These are phyloP conservation scores for Psittacus erithacus DNA, from an alignment of 2,113 vertebrate genomes.

Conservation along the genomic window DNA sequence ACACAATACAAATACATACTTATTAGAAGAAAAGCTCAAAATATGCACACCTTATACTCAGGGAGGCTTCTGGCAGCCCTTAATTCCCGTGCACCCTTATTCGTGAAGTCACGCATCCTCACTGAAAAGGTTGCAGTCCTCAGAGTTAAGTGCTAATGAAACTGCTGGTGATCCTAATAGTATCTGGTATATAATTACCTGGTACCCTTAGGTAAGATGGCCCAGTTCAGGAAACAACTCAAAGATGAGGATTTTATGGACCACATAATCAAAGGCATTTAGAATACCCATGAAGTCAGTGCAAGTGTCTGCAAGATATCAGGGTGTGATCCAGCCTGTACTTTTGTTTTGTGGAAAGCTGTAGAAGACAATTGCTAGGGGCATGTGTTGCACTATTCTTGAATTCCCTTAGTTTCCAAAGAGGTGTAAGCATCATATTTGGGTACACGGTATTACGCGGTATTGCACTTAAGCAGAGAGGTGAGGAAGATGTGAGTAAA, in stretches of 20 bases:
- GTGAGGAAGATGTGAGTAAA: background rate
- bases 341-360: background rate
- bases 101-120: background rate
- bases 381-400: fast-evolving
- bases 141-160: background rate
- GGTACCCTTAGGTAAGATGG: background rate
- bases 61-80: background rate
- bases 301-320: background rate
- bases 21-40: background rate
- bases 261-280: background rate
- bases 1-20: background rate
- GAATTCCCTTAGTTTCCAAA: background rate
- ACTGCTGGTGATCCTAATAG: background rate
- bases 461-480: background rate
- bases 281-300: background rate
- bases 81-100: background rate
- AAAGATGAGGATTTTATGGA: background rate
- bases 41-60: background rate
- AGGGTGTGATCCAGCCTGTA: background rate
- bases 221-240: background rate
- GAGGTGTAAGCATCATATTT: background rate
- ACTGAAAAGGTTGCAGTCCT: background rate
- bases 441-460: background rate
- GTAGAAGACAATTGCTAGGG: background rate
- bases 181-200: background rate